Evolutionary conservation across 2,797 vertebrate species (phyloP).

Genomic region (Aphelocoma californica): DNA sequence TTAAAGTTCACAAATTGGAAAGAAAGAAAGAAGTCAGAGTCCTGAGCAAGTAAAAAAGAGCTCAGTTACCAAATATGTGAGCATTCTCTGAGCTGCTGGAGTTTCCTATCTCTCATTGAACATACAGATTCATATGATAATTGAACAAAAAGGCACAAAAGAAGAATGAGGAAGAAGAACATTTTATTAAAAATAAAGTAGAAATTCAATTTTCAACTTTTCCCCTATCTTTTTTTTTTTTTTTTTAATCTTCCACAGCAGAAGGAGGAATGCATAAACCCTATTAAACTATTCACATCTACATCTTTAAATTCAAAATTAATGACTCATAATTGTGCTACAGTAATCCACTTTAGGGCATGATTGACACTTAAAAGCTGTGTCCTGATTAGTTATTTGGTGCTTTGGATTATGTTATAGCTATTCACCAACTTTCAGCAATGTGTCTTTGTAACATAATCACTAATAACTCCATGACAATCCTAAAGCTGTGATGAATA

Average conservation of each 20-base stretch:
- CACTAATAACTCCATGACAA: not conserved
- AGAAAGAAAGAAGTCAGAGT: not conserved
- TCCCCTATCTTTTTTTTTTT: not conserved
- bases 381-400: not conserved
- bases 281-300: not conserved
- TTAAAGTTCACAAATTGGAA: not conserved
- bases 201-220: not conserved
- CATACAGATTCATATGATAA: not conserved
- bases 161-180: not conserved
- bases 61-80: not conserved
- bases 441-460: not conserved
- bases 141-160: not conserved
- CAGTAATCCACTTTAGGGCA: not conserved
- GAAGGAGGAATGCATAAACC: not conserved
- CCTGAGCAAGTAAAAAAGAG: not conserved
- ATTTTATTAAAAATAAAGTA: not conserved
- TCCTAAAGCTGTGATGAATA: not conserved
- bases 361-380: constrained; percentile 8
- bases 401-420: not conserved
- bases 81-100: not conserved
- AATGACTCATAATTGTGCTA: not conserved
- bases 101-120: not conserved
- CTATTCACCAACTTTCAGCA: not conserved
- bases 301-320: not conserved
- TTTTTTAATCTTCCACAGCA: not conserved